Evolutionary conservation across 1,140 invertebrate species (phyloP).

Genomic region (Pollicipes pollicipes): DNA sequence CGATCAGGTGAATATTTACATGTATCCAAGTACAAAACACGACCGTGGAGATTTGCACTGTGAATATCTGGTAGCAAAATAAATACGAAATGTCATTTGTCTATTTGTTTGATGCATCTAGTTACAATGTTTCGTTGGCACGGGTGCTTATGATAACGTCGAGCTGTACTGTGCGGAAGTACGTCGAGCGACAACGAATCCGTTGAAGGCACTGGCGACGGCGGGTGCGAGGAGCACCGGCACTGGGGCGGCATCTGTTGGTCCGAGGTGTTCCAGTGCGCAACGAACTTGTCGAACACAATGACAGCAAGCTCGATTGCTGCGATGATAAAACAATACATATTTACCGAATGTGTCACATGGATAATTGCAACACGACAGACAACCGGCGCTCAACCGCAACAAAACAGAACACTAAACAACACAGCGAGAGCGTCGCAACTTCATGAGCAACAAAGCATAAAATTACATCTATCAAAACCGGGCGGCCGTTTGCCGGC

Average conservation of each 20-base stretch:
- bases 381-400: background rate
- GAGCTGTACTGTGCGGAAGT: background rate
- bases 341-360: background rate
- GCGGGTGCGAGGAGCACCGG: background rate
- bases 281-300: background rate
- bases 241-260: background rate
- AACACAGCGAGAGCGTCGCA: background rate
- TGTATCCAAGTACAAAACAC: background rate
- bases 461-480: background rate
- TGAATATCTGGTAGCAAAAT: conserved; percentile 2
- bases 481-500: no score
- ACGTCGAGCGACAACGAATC: background rate
- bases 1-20: background rate
- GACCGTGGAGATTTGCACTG: background rate
- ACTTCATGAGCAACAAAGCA: background rate
- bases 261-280: background rate
- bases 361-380: background rate
- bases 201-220: background rate
- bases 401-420: background rate
- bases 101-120: background rate
- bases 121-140: background rate
- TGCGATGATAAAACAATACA: background rate
- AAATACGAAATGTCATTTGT: conserved; percentile 1
- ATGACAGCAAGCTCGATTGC: background rate
- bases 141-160: background rate